Percentiles rank a stretch among this genome's conserved stretches.
Evolutionary conservation across 2,888 invertebrate genomes (phyloP).

Genomic region (Tenthredo scrophulariae): DNA sequence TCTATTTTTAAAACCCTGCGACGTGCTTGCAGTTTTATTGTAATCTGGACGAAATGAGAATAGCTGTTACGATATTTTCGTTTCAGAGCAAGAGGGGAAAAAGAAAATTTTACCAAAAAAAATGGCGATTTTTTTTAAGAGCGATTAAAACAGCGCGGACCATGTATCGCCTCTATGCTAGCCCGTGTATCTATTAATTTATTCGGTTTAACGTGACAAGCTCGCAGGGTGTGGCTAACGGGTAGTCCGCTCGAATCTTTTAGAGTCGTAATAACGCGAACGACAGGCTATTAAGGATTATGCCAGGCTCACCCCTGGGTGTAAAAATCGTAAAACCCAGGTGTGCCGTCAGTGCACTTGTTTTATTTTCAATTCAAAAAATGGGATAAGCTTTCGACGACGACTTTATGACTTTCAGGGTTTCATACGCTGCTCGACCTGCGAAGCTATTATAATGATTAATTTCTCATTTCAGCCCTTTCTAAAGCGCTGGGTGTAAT

Average conservation of each 20-base stretch:
- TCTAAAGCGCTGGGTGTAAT: not conserved
- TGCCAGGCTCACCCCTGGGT: slow-evolving; percentile 3
- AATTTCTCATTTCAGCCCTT: not conserved
- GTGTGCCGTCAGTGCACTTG: not conserved
- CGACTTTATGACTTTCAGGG: not conserved
- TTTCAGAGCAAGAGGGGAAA: no score
- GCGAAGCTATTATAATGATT: not conserved
- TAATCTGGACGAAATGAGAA: not conserved
- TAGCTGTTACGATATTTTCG: not conserved
- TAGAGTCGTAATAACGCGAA: slow-evolving; percentile 24
- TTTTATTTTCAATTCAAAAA: slow-evolving; percentile 10
- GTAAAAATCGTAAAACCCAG: slow-evolving; percentile 37
- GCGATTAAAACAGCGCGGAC: not conserved
- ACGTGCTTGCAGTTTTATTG: slow-evolving; percentile 30
- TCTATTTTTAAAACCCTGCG: slow-evolving; percentile 26
- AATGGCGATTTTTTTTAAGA: not conserved
- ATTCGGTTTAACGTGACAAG: not conserved
- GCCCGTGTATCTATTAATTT: not conserved
- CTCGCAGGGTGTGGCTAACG: slow-evolving; percentile 33
- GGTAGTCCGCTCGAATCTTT: slow-evolving; percentile 12
- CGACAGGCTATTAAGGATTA: slow-evolving; percentile 31
- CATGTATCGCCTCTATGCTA: slow-evolving; percentile 6
- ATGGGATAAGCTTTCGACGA: not conserved
- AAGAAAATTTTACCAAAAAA: no score
- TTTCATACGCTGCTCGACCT: not conserved